phyloP scores from a whole-genome alignment of 2,797 vertebrate genomes.

The Sebastes wilsoni region DNA sequence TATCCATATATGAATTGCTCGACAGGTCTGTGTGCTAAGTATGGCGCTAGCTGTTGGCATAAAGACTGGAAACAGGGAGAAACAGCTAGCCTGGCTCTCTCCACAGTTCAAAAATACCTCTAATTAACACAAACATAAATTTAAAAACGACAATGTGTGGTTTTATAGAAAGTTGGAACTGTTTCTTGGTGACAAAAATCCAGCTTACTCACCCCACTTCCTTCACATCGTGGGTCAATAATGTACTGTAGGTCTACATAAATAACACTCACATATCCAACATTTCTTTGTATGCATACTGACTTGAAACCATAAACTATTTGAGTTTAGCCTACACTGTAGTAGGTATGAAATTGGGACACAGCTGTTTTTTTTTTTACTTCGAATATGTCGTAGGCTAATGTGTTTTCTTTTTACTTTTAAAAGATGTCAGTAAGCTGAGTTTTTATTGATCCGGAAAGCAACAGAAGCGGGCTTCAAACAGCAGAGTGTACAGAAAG shows the following conservation, averaged over 20 bases:
- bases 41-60: background rate
- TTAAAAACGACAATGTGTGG: background rate
- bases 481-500: background rate
- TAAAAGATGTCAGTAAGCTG: background rate
- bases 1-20: background rate
- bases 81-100: too few species aligned
- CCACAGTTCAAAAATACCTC: accelerated
- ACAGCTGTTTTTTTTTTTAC: background rate
- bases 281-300: too few species aligned
- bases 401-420: background rate
- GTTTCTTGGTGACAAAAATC: background rate
- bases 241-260: too few species aligned
- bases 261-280: accelerated
- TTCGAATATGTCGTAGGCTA: background rate
- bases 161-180: background rate
- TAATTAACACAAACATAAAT: background rate
- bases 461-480: background rate
- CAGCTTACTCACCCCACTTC: too few species aligned
- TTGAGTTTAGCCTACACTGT: background rate
- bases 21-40: background rate
- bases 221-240: too few species aligned
- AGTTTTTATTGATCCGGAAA: background rate
- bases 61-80: too few species aligned
- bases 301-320: background rate
- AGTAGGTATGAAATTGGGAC: background rate